phyloP scores from a whole-genome alignment of 2,797 vertebrate species.

The Pangasius krempfi region DNA sequence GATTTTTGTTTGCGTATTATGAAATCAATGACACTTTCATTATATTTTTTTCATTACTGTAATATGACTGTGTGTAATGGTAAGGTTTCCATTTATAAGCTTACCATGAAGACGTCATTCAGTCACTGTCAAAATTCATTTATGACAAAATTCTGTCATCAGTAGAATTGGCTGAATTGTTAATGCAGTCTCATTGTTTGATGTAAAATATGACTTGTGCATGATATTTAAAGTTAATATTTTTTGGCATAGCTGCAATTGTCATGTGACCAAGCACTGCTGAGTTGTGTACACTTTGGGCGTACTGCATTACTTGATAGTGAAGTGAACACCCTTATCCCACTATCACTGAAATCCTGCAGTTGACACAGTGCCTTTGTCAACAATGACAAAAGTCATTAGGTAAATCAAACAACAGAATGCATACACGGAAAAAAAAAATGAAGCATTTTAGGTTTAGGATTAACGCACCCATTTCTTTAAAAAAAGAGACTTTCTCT shows the following conservation, averaged over 20 bases:
- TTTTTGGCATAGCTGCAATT: background rate
- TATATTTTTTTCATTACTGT: background rate
- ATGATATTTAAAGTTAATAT: background rate
- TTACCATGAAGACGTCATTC: background rate
- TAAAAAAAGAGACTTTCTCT: background rate
- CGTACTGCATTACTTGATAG: background rate
- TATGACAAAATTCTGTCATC: background rate
- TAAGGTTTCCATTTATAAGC: background rate
- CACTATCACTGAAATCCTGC: background rate
- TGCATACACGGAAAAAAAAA: background rate
- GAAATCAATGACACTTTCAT: background rate
- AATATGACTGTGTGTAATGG: background rate
- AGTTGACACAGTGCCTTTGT: background rate
- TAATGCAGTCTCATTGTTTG: background rate
- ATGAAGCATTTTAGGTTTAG: background rate
- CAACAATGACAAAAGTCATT: background rate
- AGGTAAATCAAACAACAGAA: background rate
- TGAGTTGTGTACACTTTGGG: background rate
- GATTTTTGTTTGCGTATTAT: background rate
- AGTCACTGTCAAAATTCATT: background rate
- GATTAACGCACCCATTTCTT: background rate
- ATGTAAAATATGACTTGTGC: background rate
- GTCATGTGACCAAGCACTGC: background rate
- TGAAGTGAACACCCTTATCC: background rate
- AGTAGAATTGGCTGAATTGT: background rate